These are phyloP conservation scores for Tretioscincus oriximinensis DNA, from an alignment of 2,113 vertebrate species.

Conservation along the genomic window DNA sequence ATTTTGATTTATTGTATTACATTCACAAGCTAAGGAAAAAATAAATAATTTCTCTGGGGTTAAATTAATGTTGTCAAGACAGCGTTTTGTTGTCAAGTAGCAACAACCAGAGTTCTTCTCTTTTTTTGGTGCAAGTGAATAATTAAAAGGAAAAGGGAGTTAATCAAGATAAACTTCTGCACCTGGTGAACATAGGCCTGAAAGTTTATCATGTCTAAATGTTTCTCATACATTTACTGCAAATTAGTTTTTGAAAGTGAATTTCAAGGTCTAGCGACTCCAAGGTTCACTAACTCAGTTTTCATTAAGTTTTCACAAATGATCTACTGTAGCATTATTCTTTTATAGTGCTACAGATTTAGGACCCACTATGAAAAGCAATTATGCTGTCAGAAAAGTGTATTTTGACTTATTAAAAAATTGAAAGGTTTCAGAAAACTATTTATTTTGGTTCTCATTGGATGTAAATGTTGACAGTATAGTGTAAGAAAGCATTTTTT, in stretches of 20 bases:
- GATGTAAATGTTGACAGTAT: constrained; percentile 73
- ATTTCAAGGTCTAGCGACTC: constrained; percentile 96
- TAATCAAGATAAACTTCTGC: constrained; percentile 79
- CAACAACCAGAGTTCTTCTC: constrained; percentile 13
- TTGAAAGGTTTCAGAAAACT: constrained; percentile 82
- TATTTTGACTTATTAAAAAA: constrained; percentile 95
- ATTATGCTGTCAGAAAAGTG: constrained; percentile 94
- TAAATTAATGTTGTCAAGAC: constrained; percentile 43
- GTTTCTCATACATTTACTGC: constrained; percentile 96
- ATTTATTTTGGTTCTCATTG: constrained; percentile 75
- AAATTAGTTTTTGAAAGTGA: constrained; percentile 99
- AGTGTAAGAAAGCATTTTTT: constrained; percentile 68
- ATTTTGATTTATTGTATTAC: constrained; percentile 29
- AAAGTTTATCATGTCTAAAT: constrained; percentile 87
- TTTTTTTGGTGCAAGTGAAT: constrained; percentile 47
- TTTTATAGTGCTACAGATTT: constrained; percentile 82
- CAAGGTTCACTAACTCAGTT: constrained; percentile 89
- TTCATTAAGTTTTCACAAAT: constrained; percentile 98
- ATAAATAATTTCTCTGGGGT: constrained; percentile 22
- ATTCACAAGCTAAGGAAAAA: constrained; percentile 36
- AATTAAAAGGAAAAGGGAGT: constrained; percentile 75
- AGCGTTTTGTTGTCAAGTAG: constrained; percentile 21
- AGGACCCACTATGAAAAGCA: constrained; percentile 86
- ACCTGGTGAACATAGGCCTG: constrained; percentile 67
- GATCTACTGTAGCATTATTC: constrained; percentile 88